Conservation (phyloP, 2,797 vertebrate species). For the Synanceia verrucosa region DNA sequence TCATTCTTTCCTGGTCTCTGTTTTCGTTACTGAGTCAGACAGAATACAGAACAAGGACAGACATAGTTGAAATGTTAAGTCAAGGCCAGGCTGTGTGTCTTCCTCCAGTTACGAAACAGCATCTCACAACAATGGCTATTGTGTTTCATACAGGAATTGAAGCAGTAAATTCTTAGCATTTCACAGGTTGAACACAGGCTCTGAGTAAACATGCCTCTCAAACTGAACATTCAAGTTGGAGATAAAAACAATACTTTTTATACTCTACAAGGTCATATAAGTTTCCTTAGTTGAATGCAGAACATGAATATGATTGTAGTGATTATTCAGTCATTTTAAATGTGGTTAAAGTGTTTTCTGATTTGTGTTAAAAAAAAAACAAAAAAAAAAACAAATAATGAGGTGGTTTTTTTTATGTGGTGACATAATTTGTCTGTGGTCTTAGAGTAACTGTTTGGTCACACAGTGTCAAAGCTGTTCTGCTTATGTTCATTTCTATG, state of each 20-base stretch:
- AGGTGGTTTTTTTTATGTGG: not conserved
- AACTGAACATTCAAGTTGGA: conserved; percentile 12
- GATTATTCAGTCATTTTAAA: not conserved
- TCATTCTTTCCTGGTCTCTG: conserved; percentile 64
- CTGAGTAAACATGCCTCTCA: conserved; percentile 11
- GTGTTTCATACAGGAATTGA: conserved; percentile 61
- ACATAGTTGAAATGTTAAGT: conserved; percentile 59
- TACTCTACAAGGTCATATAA: not conserved
- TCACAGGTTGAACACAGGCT: conserved; percentile 6
- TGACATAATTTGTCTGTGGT: not conserved
- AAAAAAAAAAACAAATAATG: not conserved
- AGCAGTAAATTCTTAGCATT: conserved; percentile 54
- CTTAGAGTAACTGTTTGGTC: not conserved
- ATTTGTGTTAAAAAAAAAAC: not conserved
- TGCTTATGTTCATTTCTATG: not conserved
- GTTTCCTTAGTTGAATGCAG: not conserved
- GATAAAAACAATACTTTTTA: not conserved
- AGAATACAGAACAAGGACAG: conserved; percentile 54
- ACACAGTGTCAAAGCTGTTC: not conserved
- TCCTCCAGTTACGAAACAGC: conserved; percentile 65
- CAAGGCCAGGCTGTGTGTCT: conserved; percentile 66
- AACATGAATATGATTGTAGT: not conserved
- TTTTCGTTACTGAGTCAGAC: conserved; percentile 59
- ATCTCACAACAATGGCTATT: conserved; percentile 71
- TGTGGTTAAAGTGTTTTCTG: too few species aligned